Evolutionary conservation across 2,797 vertebrate genomes (phyloP).

Genomic region (Chanos chanos): DNA sequence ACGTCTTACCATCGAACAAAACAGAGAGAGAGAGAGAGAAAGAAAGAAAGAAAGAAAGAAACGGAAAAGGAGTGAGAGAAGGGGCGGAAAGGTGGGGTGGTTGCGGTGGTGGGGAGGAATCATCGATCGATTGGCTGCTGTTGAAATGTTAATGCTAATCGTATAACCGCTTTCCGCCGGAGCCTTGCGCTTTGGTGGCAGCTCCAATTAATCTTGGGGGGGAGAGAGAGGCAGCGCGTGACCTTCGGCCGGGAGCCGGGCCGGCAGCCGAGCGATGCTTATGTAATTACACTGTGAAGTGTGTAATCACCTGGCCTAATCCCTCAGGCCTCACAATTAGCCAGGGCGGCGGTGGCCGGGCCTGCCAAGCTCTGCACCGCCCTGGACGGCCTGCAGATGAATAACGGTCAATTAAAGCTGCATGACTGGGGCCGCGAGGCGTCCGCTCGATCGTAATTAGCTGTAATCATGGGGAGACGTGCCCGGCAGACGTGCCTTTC

Average conservation of each 20-base stretch:
- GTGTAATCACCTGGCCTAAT: slow-evolving; percentile 98
- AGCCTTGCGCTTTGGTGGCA: slow-evolving; percentile 87
- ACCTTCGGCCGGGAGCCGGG: slow-evolving; percentile 83
- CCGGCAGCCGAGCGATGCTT: slow-evolving; percentile 88
- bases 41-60: slow-evolving; percentile 12
- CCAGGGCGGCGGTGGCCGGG: slow-evolving; percentile 75
- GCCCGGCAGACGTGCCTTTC: slow-evolving; percentile 72
- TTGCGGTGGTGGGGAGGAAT: slow-evolving; percentile 46
- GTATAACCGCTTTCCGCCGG: slow-evolving; percentile 87
- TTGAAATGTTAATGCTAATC: slow-evolving; percentile 96
- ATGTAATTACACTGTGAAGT: slow-evolving; percentile 98
- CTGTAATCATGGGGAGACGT: slow-evolving; percentile 86
- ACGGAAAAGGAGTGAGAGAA: slow-evolving; percentile 11
- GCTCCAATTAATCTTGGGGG: slow-evolving; percentile 97
- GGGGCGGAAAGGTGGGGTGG: too few species aligned
- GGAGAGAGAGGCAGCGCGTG: slow-evolving; percentile 84
- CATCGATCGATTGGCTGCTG: slow-evolving; percentile 84
- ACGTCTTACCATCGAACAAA: slow-evolving; percentile 66
- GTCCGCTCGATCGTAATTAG: slow-evolving; percentile 93
- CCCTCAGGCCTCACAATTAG: slow-evolving; percentile 94
- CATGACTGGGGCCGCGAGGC: slow-evolving; percentile 86
- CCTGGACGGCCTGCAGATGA: slow-evolving; percentile 83
- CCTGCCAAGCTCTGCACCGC: slow-evolving; percentile 76
- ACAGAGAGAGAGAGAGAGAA: not conserved
- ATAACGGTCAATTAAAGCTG: slow-evolving; percentile 96